Conservation (phyloP, 1,140 invertebrate species). For the Drosophila prosaltans region DNA sequence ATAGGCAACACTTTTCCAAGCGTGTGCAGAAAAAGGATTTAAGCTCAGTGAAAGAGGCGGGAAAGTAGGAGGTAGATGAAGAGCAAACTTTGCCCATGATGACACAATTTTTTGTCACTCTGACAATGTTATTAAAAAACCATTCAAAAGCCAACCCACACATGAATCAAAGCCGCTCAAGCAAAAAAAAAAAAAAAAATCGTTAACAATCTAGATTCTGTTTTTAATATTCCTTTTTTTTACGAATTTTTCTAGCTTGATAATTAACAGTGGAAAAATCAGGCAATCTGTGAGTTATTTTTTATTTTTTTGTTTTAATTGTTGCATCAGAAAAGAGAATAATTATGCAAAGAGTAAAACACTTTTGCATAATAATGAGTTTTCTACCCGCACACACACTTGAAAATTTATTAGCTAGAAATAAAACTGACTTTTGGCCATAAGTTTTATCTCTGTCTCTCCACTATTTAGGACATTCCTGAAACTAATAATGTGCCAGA, state of each 20-base stretch:
- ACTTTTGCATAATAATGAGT: constrained; percentile 5
- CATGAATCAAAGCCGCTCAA: constrained; percentile 9
- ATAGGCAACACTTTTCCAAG: constrained; percentile 58
- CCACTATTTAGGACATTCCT: too few relatives aligned
- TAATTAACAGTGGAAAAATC: too few relatives aligned
- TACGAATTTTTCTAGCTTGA: not conserved
- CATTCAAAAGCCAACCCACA: constrained; percentile 63
- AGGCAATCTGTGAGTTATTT: too few relatives aligned
- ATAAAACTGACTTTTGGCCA: not conserved
- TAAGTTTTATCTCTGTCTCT: not conserved
- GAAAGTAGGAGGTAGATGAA: constrained; percentile 10
- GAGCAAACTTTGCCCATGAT: constrained; percentile 66
- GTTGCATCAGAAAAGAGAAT: not conserved
- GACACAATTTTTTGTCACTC: constrained; percentile 60
- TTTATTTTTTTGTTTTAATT: not conserved
- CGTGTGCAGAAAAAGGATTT: constrained; percentile 13
- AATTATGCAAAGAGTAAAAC: not conserved
- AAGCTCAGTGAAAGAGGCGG: not conserved
- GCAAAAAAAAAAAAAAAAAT: not conserved
- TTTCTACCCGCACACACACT: not conserved
- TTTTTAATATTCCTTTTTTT: not conserved
- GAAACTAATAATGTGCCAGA: too few relatives aligned
- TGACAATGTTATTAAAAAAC: constrained; percentile 81
- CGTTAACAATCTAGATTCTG: not conserved
- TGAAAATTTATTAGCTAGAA: not conserved